A percentile compares a stretch with the other conserved stretches of the same genome.
Evolutionary conservation across 2,797 vertebrate genomes (phyloP).

Genomic region (Crax fasciolata): DNA sequence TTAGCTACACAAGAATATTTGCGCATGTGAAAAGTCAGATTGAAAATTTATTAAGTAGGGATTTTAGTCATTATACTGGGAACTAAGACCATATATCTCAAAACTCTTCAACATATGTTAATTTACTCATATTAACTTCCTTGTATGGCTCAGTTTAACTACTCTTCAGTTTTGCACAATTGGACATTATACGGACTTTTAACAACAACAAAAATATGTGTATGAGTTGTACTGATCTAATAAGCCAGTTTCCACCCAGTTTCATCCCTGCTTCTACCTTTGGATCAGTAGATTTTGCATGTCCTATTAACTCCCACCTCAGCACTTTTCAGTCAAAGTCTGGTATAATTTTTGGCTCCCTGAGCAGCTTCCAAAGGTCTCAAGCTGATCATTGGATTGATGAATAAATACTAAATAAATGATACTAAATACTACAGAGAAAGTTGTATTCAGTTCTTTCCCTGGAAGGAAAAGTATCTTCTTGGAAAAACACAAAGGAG

Average conservation of each 20-base stretch:
- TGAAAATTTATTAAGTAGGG: neutral
- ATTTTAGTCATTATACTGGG: neutral
- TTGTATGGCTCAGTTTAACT: neutral
- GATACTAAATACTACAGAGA: neutral
- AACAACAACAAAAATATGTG: neutral
- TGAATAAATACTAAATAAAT: neutral
- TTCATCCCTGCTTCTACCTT: neutral
- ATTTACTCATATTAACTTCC: neutral
- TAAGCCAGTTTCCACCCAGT: neutral
- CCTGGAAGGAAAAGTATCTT: neutral
- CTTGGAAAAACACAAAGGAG: neutral
- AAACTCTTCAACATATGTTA: neutral
- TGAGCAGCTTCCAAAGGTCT: neutral
- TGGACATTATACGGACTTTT: neutral
- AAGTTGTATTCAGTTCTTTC: rapidly evolving
- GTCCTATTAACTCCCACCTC: neutral
- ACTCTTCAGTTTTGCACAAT: neutral
- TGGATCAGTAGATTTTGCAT: neutral
- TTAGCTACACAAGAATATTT: neutral
- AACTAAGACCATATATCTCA: neutral
- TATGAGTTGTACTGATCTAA: neutral
- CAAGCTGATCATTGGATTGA: neutral
- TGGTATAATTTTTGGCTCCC: neutral
- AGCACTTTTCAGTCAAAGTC: neutral
- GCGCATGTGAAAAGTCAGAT: neutral